phyloP scores from a whole-genome alignment of 2,888 invertebrate genomes.

The Andrena dorsata region DNA sequence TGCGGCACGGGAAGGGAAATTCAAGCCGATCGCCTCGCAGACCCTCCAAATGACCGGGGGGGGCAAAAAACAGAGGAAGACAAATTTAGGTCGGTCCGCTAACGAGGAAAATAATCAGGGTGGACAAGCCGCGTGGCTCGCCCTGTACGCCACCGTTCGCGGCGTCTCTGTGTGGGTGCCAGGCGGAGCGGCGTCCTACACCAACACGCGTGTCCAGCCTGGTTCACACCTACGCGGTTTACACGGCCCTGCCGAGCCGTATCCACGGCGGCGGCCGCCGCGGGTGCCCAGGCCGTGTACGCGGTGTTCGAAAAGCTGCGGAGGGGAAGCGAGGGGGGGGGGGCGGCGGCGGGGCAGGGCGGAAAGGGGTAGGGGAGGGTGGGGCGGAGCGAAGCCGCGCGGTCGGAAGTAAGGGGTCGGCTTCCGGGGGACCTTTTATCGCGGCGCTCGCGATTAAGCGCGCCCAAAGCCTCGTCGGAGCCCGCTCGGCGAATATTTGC shows the following conservation, averaged over 20 bases:
- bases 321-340: background rate
- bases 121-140: conserved; percentile 19
- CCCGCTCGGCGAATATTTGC: conserved; percentile 22
- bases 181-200: conserved; percentile 59
- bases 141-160: conserved; percentile 66
- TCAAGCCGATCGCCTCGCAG: background rate
- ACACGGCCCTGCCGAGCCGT: conserved; percentile 67
- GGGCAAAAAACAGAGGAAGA: background rate
- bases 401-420: conserved; percentile 19
- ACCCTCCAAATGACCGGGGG: background rate
- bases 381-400: background rate
- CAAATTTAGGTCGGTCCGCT: conserved; percentile 2
- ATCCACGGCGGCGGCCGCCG: conserved; percentile 56
- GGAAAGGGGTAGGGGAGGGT: background rate
- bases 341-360: rapidly evolving
- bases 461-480: background rate
- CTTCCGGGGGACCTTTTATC: conserved; percentile 28
- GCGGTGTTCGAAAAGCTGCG: conserved; percentile 65
- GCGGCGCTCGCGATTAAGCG: conserved; percentile 31
- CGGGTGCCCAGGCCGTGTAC: conserved; percentile 55
- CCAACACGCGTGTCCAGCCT: conserved; percentile 29
- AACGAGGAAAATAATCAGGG: conserved; percentile 2
- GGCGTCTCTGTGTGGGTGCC: conserved; percentile 23
- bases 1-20: too few species aligned
- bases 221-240: conserved; percentile 72